Conservation (phyloP, 2,888 invertebrate species). For the Amblyjoppa proteus region DNA sequence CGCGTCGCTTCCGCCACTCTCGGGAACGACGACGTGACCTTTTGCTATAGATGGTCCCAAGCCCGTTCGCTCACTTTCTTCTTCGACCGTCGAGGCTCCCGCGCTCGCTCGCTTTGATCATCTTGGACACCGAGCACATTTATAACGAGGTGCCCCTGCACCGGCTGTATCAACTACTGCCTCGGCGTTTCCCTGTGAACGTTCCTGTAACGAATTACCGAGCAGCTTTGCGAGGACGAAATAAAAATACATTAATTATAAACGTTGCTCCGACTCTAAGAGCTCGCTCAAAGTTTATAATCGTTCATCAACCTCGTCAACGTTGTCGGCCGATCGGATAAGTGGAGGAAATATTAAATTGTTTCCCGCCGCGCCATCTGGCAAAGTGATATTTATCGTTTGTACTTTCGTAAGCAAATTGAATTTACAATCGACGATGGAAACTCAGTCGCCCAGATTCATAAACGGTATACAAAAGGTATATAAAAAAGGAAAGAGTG, state of each 20-base stretch:
- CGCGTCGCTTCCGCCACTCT: constrained; percentile 61
- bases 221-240: constrained; percentile 22
- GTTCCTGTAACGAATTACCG: constrained; percentile 66
- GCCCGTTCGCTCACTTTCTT: constrained; percentile 54
- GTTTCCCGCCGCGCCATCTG: neutral
- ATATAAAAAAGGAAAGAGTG: neutral
- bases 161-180: constrained; percentile 60
- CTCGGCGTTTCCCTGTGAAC: constrained; percentile 65
- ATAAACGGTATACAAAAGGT: neutral
- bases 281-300: constrained; percentile 25
- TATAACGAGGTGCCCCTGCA: constrained; percentile 62
- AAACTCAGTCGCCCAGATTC: neutral
- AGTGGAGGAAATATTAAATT: neutral
- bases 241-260: constrained; percentile 28
- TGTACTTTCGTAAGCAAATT: neutral
- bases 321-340: neutral
- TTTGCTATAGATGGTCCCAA: constrained; percentile 67
- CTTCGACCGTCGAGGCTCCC: constrained; percentile 44
- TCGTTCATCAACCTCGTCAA: constrained; percentile 6
- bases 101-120: constrained; percentile 68
- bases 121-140: constrained; percentile 68
- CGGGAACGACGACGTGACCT: constrained; percentile 65
- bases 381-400: neutral
- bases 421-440: neutral
- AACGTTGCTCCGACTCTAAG: constrained; percentile 9